Evolutionary conservation across 2,113 vertebrate species (phyloP).

Genomic region (Vimba vimba): DNA sequence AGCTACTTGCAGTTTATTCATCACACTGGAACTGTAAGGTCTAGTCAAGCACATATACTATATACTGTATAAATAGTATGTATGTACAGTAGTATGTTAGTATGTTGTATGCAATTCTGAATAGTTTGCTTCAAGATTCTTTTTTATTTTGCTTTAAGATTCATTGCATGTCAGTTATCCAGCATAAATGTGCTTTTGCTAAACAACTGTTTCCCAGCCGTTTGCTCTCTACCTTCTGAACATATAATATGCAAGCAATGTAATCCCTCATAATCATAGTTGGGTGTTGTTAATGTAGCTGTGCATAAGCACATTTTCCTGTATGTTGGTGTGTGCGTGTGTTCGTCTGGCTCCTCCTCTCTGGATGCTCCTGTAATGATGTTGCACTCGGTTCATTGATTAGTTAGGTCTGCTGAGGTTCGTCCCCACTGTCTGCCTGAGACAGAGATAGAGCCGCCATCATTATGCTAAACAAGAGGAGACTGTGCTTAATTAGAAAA

Average conservation of each 20-base stretch:
- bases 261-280: slow-evolving; percentile 23
- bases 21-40: too few species aligned
- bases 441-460: slow-evolving; percentile 46
- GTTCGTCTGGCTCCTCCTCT: slow-evolving; percentile 26
- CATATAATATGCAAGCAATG: slow-evolving; percentile 21
- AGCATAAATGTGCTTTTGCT: not conserved
- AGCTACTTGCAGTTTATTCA: not conserved
- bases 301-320: slow-evolving; percentile 14
- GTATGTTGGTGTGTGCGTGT: not conserved
- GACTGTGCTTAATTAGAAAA: slow-evolving; percentile 53
- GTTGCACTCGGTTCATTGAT: slow-evolving; percentile 55
- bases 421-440: slow-evolving; percentile 20
- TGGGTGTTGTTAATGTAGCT: slow-evolving; percentile 9
- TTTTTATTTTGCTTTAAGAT: not conserved
- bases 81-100: too few species aligned
- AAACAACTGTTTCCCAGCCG: not conserved
- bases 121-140: not conserved
- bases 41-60: too few species aligned
- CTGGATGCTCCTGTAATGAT: slow-evolving; percentile 45
- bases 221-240: not conserved
- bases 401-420: slow-evolving; percentile 53
- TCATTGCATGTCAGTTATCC: not conserved
- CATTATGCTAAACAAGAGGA: slow-evolving; percentile 48
- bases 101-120: not conserved
- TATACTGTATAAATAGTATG: not conserved